These are phyloP conservation scores for Heptranchias perlo DNA, from an alignment of 2,113 vertebrate species.

Conservation along the genomic window DNA sequence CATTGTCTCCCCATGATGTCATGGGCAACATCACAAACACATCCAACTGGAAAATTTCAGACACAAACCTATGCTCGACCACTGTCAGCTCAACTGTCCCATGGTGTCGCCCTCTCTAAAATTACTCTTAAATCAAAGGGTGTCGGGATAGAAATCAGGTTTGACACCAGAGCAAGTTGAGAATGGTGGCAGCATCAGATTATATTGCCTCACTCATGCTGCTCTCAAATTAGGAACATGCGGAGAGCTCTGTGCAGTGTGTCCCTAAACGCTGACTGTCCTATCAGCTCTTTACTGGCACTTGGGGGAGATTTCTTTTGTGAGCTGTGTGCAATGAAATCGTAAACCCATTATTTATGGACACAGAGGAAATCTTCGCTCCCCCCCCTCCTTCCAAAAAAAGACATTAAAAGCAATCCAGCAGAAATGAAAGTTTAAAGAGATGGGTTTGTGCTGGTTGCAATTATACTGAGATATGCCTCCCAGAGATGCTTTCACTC, in stretches of 20 bases:
- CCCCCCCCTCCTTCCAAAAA: background rate
- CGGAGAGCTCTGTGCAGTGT: background rate
- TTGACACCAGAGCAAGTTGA: background rate
- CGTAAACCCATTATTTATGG: background rate
- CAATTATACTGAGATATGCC: background rate
- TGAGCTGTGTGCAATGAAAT: background rate
- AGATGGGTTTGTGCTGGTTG: conserved; percentile 13
- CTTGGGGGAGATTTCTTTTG: background rate
- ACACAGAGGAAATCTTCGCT: background rate
- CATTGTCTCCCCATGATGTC: background rate
- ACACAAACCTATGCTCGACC: background rate
- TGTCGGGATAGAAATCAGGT: background rate
- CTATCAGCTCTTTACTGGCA: background rate
- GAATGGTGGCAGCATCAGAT: background rate
- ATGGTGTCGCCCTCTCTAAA: background rate
- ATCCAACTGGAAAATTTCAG: conserved; percentile 1
- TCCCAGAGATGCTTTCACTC: conserved; percentile 13
- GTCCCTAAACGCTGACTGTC: background rate
- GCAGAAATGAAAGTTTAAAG: conserved; percentile 24
- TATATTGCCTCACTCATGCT: background rate
- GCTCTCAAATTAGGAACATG: background rate
- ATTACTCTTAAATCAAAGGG: background rate
- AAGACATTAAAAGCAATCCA: background rate
- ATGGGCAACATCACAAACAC: background rate
- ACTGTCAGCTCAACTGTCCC: background rate